Evolutionary conservation across 2,113 vertebrate species (phyloP), one percentile per base, ranked within the genome.

Genomic region (Donacobius atricapilla): DNA sequence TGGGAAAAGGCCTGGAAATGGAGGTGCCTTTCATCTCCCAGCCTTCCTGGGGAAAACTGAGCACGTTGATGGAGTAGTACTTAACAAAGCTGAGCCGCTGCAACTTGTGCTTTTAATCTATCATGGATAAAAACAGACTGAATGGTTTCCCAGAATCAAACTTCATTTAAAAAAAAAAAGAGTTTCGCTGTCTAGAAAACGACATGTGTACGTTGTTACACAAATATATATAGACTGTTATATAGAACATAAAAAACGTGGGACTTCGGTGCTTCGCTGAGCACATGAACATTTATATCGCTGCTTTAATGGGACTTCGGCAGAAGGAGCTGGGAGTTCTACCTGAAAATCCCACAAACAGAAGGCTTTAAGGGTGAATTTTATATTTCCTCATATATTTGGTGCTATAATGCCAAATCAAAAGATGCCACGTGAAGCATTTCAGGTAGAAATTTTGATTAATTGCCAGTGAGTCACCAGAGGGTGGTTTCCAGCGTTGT

Each of bases 11-110:
- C 31, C 83, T 97, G 94, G 87, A 39, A 79, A 14, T 14, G 30
- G 53, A 88, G 91, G 39, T 50, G 28, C 66, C 87, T 95, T 96
- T 94, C 89, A 81, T 94, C 91, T 91, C 63, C 42, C 79, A n/a
- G 31, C 10, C 28, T 79, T 80, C 11, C 90, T 21, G 54, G 83
- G 72, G 57, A 50, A 87, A 50, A 22, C 57, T 15, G 61, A n/a
- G 83, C 37, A 40, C 23, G 20, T 64, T 87, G 89, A 95, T 92
- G 89, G 87, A 93, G 51, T 1, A 21, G 69, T 11, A 4, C 69
- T 92, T 75, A 23, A 45, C 82, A 7, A 81, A 84, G 65, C 79
- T 66, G 4, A 85, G 12, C 33, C 28, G 66, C 86, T 71, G 60
- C 71, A 70, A 19, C 48, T 70, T n/a, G 30, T 64, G 82, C 92